Base-by-base conservation (phyloP, 1,140 invertebrate genomes). In the Meloidogyne floridensis region DNA sequence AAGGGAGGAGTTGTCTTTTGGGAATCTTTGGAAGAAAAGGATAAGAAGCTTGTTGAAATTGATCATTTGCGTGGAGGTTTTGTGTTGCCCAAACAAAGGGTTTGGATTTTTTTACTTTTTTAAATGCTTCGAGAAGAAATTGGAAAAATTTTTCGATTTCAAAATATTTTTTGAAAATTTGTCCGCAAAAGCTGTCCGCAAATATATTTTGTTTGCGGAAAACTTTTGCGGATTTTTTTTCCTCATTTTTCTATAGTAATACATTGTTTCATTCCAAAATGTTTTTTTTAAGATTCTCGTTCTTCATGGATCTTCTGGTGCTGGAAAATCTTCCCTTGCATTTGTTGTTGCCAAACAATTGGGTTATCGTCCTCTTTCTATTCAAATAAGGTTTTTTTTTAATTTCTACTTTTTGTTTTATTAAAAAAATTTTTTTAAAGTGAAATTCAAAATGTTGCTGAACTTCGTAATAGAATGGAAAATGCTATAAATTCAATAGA, bases 381-480 rank as follows among this genome's bases (percentile, higher is more conserved):
- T 81, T 43, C 15, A 53, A 9, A 75, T 81, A 9, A 80, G 79
- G 79, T 80, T 32, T 13, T 10, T 6, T n/a, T 10, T 20, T 6
- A 47, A 18, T 2, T 11, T 43, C 0, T 47, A 32, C 47, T 47
- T 47, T 47, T 8, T 47, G 4, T 47, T 47, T 47, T 8, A 75
- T 75, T 20, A 32, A 32, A 32, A 32, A 32, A 32, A 32, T 2
- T 32, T 32, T 32, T 32, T 32, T 32, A 76, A 18, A 81, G 80
- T 69, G 80, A 81, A 80, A 42, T 81, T 13, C 72, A 77, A 78
- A 73, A 72, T 69, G 32, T 81, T 6, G 80, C 80, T n/a, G 80
- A 81, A 20, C 72, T 81, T 13, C 43, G 73, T 1, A 32, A 70
- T 9, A 74, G 72, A 74, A 74, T 81, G 9, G 80, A 81, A 69